Percentiles rank a stretch among this genome's conserved stretches.
phyloP scores from a whole-genome alignment of 2,888 invertebrate genomes.

The Drosophila helvetica region DNA sequence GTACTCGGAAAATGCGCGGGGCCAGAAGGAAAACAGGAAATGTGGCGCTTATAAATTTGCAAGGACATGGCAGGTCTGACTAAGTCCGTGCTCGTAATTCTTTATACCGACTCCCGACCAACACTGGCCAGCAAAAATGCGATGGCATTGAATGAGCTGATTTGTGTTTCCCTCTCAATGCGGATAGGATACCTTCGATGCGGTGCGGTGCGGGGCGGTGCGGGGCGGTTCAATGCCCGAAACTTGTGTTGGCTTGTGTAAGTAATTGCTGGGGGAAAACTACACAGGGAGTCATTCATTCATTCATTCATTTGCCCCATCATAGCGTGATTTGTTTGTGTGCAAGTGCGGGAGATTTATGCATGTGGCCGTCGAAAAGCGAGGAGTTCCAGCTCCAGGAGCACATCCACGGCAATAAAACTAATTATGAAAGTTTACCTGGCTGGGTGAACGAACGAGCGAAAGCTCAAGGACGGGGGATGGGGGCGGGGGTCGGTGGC shows the following conservation, averaged over 20 bases:
- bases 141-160: slow-evolving; percentile 5
- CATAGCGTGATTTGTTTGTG: slow-evolving; percentile 56
- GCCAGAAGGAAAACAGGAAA: slow-evolving; percentile 41
- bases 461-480: slow-evolving; percentile 13
- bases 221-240: not conserved
- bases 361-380: slow-evolving; percentile 17
- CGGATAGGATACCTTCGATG: not conserved
- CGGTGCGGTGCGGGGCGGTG: too few relatives aligned
- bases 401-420: slow-evolving; percentile 39
- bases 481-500: too few relatives aligned
- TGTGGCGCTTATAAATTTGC: slow-evolving; percentile 51
- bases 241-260: slow-evolving; percentile 35
- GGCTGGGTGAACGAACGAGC: slow-evolving; percentile 51
- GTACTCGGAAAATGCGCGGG: slow-evolving; percentile 36
- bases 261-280: slow-evolving; percentile 37
- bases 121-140: slow-evolving; percentile 21
- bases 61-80: slow-evolving; percentile 33
- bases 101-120: slow-evolving; percentile 23
- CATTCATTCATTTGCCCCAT: slow-evolving; percentile 57
- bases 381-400: slow-evolving; percentile 17
- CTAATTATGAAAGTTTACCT: slow-evolving; percentile 68
- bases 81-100: slow-evolving; percentile 43
- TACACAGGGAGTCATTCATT: slow-evolving; percentile 33
- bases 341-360: slow-evolving; percentile 50
- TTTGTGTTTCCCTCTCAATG: slow-evolving; percentile 20